Base-by-base conservation (phyloP, 2,888 invertebrate species). In the Metalampra italica region DNA sequence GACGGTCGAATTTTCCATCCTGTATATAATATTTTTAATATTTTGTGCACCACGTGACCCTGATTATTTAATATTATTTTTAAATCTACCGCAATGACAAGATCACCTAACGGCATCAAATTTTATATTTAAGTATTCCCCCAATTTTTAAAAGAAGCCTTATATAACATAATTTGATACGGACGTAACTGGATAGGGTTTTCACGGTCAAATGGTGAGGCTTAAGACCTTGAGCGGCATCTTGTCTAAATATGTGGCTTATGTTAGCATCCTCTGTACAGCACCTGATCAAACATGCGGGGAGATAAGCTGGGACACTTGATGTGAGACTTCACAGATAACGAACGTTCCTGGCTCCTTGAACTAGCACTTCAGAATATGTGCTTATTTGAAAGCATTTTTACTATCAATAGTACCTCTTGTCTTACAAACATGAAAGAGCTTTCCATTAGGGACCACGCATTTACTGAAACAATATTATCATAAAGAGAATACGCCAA, bases 261-360 rank as follows among this genome's bases (percentile, higher is more conserved):
- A 71, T 68, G 66, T 78, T 73, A 69, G 75, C 70, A 71, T 75
- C 68, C 71, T 71, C 60, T 54, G 59, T 58, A 64, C 64, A 63
- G 70, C 89, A 89, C 88, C 89, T 88, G 88, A 86, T 85, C 82
- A 89, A 89, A 89, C 82, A 89, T 75, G 72, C 75, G 80, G 77
- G 73, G 64, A 75, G 88, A 88, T 87, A 88, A 85, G 78, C 70
- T 5, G 60, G 75, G 68, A 76, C 87, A 88, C 89, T 87, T 87
- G 86, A 86, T 85, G 81, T 79, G 76, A 75, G 75, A 75, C 76
- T 74, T 61, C 57, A 68, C 68, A 80, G 86, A 86, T 86, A 87
- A 82, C 70, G 56, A 40, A 60, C 64, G 77, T 82, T 78, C 82
- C 79, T 78, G 71, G 63, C 70, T 75, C 63, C 64, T 59, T 59